phyloP scores from a whole-genome alignment of 2,113 vertebrate species.

The Asarcornis scutulata region DNA sequence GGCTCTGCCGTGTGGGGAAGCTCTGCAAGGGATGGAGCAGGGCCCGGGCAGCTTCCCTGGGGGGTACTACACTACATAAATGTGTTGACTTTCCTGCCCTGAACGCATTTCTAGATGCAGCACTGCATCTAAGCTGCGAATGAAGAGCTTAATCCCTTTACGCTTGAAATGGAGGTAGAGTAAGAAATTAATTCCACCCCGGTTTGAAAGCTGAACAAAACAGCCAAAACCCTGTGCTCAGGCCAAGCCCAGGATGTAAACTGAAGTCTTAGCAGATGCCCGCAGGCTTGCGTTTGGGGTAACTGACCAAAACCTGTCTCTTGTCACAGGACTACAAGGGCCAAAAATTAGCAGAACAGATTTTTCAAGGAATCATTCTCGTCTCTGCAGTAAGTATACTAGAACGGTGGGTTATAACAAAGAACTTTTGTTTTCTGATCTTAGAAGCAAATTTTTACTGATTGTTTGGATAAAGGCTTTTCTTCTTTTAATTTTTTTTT shows the following conservation, averaged over 20 bases:
- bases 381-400: constrained; percentile 89
- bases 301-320: background rate
- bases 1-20: no score
- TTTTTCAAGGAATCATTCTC: constrained; percentile 96
- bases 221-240: background rate
- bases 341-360: constrained; percentile 96
- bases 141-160: background rate
- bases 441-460: background rate
- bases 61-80: background rate
- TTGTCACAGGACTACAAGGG: constrained; percentile 92
- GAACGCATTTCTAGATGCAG: background rate
- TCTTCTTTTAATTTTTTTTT: background rate
- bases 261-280: background rate
- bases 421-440: background rate
- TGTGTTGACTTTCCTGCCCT: background rate
- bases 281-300: background rate
- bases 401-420: background rate
- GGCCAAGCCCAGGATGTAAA: background rate
- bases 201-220: background rate
- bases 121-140: background rate
- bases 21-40: no score
- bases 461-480: background rate
- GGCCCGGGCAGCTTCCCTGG: no score
- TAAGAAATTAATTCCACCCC: background rate
- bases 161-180: background rate